phyloP scores from a whole-genome alignment of 30 jellyfish, hydroid and myxozoan genomes.

The Chironex yamaguchii region DNA sequence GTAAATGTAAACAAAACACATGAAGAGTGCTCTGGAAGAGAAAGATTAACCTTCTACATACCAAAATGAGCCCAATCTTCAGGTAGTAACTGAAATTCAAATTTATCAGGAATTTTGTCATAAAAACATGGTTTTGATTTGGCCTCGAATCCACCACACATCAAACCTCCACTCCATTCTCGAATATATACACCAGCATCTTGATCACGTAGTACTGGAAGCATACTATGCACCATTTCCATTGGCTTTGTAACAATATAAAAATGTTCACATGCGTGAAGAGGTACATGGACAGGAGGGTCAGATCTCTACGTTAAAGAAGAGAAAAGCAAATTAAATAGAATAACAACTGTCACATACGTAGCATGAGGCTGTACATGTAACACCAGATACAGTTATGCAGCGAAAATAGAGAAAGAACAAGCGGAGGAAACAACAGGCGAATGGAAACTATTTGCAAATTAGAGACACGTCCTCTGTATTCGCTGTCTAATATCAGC shows the following conservation, averaged over 20 bases:
- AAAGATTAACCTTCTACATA: constrained; percentile 37
- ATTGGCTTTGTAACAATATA: constrained; percentile 95
- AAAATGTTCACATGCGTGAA: constrained; percentile 96
- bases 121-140: constrained; percentile 85
- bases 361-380: no score
- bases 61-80: constrained; percentile 98
- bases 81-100: constrained; percentile 83
- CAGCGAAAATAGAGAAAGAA: no score
- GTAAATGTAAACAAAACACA: neutral
- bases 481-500: no score
- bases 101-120: constrained; percentile 77
- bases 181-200: constrained; percentile 84
- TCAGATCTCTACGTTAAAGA: constrained; percentile 60
- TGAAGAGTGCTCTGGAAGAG: no score
- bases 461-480: no score
- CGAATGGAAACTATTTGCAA: no score
- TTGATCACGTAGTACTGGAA: constrained; percentile 89
- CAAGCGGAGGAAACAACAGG: no score
- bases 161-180: constrained; percentile 98
- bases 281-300: constrained; percentile 76
- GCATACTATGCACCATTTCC: constrained; percentile 82
- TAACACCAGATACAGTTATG: no score
- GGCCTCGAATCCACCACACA: constrained; percentile 95
- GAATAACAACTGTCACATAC: neutral
- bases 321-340: neutral